Conservation (phyloP, 2,113 vertebrate species). For the Serilophus lunatus region DNA sequence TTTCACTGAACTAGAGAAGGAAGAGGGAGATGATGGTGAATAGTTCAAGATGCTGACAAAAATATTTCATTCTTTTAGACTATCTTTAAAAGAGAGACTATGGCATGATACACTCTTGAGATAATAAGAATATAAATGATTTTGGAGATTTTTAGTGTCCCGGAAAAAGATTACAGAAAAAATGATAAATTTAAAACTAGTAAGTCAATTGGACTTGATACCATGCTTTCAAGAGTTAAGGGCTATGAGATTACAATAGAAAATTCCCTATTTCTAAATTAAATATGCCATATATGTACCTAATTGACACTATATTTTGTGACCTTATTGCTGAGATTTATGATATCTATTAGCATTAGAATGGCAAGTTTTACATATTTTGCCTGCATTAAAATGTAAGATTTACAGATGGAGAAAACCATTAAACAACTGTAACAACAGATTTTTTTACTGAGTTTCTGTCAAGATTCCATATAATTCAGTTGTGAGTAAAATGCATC, state of each 20-base stretch:
- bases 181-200: neutral
- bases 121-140: neutral
- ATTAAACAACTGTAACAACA: neutral
- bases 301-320: neutral
- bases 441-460: neutral
- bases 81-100: neutral
- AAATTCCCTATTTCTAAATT: neutral
- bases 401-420: neutral
- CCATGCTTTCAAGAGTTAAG: neutral
- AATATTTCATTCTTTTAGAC: neutral
- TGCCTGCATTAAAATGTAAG: neutral
- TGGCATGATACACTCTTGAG: neutral
- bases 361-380: neutral
- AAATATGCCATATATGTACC: neutral
- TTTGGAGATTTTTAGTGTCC: neutral
- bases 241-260: neutral
- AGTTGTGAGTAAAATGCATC: neutral
- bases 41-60: neutral
- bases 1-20: neutral
- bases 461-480: neutral
- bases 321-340: neutral
- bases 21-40: neutral
- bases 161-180: neutral
- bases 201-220: neutral
- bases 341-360: neutral